Base-by-base conservation (phyloP, 2,888 invertebrate species). In the Xestobium rufovillosum region DNA sequence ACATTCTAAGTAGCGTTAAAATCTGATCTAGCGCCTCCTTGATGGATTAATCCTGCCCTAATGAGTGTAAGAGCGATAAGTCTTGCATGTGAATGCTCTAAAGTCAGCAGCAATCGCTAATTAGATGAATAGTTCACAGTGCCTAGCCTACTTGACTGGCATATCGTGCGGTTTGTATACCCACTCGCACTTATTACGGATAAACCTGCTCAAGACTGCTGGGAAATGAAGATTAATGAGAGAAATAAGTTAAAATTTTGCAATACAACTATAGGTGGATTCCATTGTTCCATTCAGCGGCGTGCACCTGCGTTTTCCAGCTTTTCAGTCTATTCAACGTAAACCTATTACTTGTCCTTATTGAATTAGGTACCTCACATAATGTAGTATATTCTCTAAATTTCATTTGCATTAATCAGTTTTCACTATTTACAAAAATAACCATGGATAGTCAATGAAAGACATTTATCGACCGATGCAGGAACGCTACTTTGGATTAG, bases 61-160 rank as follows among this genome's bases (percentile, higher is more conserved):
- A 65, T 65, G 64, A 65, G 64, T 60, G 64, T 65, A 63, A 65
- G 63, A 65, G 63, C 64, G 65, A 65, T 65, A 65, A 65, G 63
- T 63, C 62, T 63, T 59, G 56, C 63, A 59, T 61, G 60, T 61
- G 63, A 63, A 61, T 62, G 60, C 62, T 55, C 56, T 58, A 53
- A 57, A 60, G 55, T 58, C 61, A 59, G 59, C 57, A 57, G 58
- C 61, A 59, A 58, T 61, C 58, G 59, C 62, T 65, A 65, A 65
- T 65, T 65, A 65, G 63, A 63, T 64, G 64, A 65, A 65, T 63
- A 57, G 59, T 53, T 58, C 56, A 61, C 60, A 62, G 61, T 61
- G 52, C 49, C 54, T 56, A 49, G 51, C 56, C 60, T 52, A 61
- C 61, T 63, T 59, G 61, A 60, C 60, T 61, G 58, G 56, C 59